Evolutionary conservation across 2,888 invertebrate genomes (phyloP).

Genomic region (Apamea monoglypha): DNA sequence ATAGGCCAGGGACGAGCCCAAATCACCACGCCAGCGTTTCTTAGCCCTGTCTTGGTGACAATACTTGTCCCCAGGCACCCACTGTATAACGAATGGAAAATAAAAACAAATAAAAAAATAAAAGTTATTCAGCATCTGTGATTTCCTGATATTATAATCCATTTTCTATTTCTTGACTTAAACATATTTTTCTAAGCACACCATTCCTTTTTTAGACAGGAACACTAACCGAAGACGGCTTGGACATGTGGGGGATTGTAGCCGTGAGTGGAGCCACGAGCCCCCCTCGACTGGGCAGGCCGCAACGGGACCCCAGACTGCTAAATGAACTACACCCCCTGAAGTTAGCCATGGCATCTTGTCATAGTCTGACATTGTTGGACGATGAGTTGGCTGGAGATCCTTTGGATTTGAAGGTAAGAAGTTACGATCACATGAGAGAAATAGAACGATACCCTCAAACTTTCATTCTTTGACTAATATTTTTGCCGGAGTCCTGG

Average conservation of each 20-base stretch:
- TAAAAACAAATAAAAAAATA: not conserved
- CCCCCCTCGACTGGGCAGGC: conserved; percentile 80
- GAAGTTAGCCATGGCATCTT: conserved; percentile 95
- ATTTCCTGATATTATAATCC: not conserved
- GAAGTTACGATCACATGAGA: no score
- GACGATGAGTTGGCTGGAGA: conserved; percentile 97
- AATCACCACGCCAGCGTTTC: no score
- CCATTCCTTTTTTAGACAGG: conserved; percentile 93
- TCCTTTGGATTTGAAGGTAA: conserved; percentile 97
- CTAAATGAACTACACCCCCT: conserved; percentile 90
- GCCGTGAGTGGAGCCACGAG: conserved; percentile 84
- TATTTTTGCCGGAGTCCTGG: no score
- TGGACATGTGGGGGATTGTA: conserved; percentile 98
- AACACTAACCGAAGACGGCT: conserved; percentile 98
- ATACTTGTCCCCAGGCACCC: no score
- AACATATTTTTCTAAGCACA: not conserved
- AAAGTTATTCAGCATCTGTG: not conserved
- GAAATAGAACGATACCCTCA: no score
- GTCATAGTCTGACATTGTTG: conserved; percentile 98
- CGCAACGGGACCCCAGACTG: conserved; percentile 85
- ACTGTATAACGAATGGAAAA: no score
- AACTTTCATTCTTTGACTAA: no score
- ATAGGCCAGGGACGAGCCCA: no score
- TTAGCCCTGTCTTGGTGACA: no score
- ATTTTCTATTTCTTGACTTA: no score